phyloP scores from a whole-genome alignment of 2,113 vertebrate species.

The Malurus elegans region DNA sequence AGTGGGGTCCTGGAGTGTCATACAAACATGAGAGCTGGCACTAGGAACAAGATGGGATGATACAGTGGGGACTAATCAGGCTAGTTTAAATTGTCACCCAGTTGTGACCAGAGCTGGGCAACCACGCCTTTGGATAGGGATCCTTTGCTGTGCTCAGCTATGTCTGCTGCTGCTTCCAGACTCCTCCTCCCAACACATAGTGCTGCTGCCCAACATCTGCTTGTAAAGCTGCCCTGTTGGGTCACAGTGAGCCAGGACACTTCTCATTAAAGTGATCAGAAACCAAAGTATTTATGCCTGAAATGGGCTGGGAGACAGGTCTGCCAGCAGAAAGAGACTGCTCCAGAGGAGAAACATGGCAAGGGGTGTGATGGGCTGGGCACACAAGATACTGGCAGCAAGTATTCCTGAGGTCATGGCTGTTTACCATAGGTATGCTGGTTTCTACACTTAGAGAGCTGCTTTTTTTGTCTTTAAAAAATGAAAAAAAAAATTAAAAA shows the following conservation, averaged over 20 bases:
- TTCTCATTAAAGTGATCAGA: background rate
- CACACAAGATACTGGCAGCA: background rate
- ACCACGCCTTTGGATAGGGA: background rate
- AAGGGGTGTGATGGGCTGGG: background rate
- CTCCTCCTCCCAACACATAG: background rate
- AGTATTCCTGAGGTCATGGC: background rate
- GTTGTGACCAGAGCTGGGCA: background rate
- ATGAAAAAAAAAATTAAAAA: background rate
- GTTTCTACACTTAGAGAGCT: background rate
- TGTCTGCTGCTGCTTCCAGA: background rate
- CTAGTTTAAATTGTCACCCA: background rate
- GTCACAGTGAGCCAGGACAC: background rate
- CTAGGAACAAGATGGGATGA: background rate
- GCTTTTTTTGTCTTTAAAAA: background rate
- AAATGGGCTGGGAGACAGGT: background rate
- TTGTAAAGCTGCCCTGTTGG: background rate
- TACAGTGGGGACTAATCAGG: background rate
- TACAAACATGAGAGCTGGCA: background rate
- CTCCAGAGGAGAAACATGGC: background rate
- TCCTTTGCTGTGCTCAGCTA: background rate
- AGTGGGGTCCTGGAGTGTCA: background rate
- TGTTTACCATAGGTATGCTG: background rate
- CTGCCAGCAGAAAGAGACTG: background rate
- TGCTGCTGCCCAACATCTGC: rapidly evolving
- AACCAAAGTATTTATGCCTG: background rate